A percentile compares a stretch with the other conserved stretches of the same genome.
These are phyloP conservation scores for Agriotes lineatus DNA, from an alignment of 2,888 invertebrate species.

Conservation along the genomic window DNA sequence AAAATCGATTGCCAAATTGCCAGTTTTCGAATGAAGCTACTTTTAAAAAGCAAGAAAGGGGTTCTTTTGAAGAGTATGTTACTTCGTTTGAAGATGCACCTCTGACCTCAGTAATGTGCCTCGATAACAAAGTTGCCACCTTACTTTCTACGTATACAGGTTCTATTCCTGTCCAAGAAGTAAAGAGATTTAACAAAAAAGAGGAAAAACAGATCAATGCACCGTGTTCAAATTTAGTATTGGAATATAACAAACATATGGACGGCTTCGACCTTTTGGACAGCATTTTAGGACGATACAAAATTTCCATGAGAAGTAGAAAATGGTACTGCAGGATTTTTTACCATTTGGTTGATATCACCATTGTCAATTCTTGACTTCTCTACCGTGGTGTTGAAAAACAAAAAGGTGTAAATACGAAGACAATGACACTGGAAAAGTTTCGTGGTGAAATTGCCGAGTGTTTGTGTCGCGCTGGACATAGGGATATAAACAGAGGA, in stretches of 20 bases:
- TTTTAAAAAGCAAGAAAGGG: neutral
- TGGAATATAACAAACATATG: slow-evolving; percentile 40
- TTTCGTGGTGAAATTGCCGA: neutral
- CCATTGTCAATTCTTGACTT: neutral
- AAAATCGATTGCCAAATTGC: neutral
- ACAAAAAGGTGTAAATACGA: neutral
- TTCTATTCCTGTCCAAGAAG: neutral
- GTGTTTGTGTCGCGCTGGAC: neutral
- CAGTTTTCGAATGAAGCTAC: neutral
- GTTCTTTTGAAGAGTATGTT: neutral
- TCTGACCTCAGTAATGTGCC: neutral
- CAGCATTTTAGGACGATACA: neutral
- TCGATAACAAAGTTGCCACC: neutral
- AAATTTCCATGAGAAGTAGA: neutral
- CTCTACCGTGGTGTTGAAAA: neutral
- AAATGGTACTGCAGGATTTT: neutral
- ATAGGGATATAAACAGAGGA: neutral
- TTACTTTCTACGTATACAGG: neutral
- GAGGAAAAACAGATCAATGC: neutral
- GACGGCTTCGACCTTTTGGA: slow-evolving; percentile 38
- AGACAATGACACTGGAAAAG: neutral
- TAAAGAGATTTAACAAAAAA: too few relatives aligned
- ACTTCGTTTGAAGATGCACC: neutral
- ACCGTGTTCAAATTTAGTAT: slow-evolving; percentile 22
- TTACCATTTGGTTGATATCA: neutral